A percentile compares a stretch with the other conserved stretches of the same genome.
These are phyloP conservation scores for Mythimna lalbum DNA, from an alignment of 2,888 invertebrate genomes.

Conservation along the genomic window DNA sequence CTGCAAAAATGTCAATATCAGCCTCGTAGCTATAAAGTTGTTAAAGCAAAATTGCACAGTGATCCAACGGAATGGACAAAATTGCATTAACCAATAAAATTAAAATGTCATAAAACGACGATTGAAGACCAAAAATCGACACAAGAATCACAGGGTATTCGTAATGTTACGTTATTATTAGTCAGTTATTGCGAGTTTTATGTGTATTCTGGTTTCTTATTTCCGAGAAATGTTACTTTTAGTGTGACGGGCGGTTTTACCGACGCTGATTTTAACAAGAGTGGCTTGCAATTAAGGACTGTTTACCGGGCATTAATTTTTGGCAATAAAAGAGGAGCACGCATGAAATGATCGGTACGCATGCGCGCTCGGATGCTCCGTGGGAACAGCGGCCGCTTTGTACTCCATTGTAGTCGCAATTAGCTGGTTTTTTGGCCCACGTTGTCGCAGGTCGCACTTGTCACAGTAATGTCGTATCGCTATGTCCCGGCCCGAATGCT, in stretches of 20 bases:
- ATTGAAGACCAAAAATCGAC: constrained; percentile 73
- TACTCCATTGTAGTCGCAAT: constrained; percentile 88
- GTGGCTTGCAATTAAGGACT: constrained; percentile 88
- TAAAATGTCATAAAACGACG: constrained; percentile 82
- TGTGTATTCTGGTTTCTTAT: constrained; percentile 77
- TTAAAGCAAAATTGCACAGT: constrained; percentile 75
- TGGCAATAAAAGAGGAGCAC: constrained; percentile 90
- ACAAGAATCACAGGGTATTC: constrained; percentile 78
- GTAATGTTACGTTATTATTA: constrained; percentile 84
- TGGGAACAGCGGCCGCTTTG: constrained; percentile 90
- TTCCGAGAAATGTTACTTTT: constrained; percentile 80
- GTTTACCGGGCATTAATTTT: constrained; percentile 90
- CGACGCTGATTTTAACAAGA: constrained; percentile 80
- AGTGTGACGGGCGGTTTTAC: constrained; percentile 77
- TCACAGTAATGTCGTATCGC: constrained; percentile 85
- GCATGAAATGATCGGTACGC: constrained; percentile 87
- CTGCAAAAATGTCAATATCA: constrained; percentile 59
- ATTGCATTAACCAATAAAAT: constrained; percentile 83
- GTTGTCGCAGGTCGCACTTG: constrained; percentile 84
- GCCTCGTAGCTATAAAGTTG: constrained; percentile 76
- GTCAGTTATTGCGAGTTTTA: constrained; percentile 82
- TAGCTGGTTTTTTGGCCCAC: constrained; percentile 83
- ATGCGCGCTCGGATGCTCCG: constrained; percentile 82
- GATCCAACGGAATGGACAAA: constrained; percentile 54
- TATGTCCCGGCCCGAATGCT: constrained; percentile 84